A percentile compares a stretch with the other conserved stretches of the same genome.
These are phyloP conservation scores for Rafetus swinhoei DNA, from an alignment of 2,113 vertebrate genomes.

Conservation along the genomic window DNA sequence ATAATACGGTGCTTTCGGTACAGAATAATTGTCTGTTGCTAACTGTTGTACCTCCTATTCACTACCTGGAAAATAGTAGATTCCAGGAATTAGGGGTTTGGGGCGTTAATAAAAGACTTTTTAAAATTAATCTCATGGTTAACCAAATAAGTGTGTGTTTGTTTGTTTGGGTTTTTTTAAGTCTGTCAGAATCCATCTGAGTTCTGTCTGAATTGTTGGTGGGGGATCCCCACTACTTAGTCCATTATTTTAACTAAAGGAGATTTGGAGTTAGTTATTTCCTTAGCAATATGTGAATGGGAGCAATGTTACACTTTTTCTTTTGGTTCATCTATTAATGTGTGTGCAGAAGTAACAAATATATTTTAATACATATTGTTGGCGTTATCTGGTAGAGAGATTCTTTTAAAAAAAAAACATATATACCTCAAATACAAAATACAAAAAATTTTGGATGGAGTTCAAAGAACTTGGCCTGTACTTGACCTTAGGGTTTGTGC, in stretches of 20 bases:
- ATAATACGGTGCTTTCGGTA: background rate
- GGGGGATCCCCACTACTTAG: background rate
- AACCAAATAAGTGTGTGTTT: background rate
- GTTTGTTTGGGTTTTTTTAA: too few relatives aligned
- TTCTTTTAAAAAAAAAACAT: background rate
- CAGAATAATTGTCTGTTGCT: background rate
- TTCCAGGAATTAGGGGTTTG: background rate
- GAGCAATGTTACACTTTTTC: background rate
- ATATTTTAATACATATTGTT: background rate
- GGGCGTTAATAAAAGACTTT: background rate
- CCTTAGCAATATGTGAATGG: background rate
- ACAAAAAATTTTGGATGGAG: background rate
- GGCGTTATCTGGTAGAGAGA: background rate
- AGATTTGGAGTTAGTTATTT: fast-evolving
- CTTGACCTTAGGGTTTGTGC: too few relatives aligned
- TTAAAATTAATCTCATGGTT: background rate
- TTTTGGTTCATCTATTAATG: background rate
- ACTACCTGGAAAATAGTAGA: background rate
- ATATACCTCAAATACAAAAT: background rate
- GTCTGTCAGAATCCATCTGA: background rate
- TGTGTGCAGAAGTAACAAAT: background rate
- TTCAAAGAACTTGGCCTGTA: background rate
- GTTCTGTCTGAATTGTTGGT: background rate
- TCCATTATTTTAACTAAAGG: background rate
- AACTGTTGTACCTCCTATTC: background rate